phyloP scores from a whole-genome alignment of 2,888 invertebrate species.

The Drosophila imparisetae region DNA sequence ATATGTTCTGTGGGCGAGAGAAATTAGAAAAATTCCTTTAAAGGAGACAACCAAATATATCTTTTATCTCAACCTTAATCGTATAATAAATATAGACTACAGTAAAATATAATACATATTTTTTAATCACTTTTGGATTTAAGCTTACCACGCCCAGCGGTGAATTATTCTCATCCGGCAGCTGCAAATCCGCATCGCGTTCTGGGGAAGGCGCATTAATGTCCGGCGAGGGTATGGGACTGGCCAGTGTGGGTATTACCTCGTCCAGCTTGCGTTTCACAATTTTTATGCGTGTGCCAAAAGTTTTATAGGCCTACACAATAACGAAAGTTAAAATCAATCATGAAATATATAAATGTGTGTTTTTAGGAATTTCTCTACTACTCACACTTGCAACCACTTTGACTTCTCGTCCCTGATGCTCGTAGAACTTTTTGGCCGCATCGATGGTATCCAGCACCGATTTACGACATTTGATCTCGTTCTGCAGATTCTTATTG shows the following conservation, averaged over 20 bases:
- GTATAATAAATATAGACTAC: not conserved
- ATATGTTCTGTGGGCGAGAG: constrained; percentile 71
- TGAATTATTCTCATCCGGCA: constrained; percentile 86
- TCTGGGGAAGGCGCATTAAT: constrained; percentile 90
- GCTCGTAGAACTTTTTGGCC: constrained; percentile 94
- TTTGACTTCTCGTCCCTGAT: constrained; percentile 96
- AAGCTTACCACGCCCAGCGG: constrained; percentile 71
- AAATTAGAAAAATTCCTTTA: constrained; percentile 27
- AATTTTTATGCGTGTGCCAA: constrained; percentile 93
- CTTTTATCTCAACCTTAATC: constrained; percentile 16
- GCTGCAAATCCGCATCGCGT: constrained; percentile 92
- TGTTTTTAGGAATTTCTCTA: accelerated
- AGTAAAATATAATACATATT: not conserved
- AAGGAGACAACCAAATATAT: constrained; percentile 18
- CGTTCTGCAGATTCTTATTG: constrained; percentile 91
- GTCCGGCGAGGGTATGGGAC: constrained; percentile 87
- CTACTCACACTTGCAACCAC: constrained; percentile 95
- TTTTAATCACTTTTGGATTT: not conserved
- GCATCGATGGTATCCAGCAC: constrained; percentile 91
- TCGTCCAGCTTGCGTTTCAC: constrained; percentile 95
- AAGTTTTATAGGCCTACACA: constrained; percentile 95
- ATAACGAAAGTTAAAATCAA: not conserved
- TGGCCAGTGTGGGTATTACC: constrained; percentile 89
- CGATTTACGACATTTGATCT: constrained; percentile 92
- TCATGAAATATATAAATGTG: not conserved